Percentiles rank a stretch among this genome's conserved stretches.
Conservation (phyloP, 2,888 invertebrate genomes). For the Fissipunctia ypsillon region DNA sequence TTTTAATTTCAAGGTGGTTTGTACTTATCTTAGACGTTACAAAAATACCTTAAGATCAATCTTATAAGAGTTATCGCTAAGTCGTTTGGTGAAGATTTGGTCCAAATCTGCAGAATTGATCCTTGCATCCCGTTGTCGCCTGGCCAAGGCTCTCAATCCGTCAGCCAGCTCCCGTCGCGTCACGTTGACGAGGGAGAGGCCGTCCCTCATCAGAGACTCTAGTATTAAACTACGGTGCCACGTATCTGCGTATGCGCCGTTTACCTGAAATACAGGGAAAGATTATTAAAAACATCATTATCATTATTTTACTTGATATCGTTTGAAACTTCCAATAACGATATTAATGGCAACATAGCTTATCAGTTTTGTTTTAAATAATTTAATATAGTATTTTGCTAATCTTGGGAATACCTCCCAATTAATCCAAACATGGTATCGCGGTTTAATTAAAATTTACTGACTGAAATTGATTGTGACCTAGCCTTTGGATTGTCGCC, state of each 20-base stretch:
- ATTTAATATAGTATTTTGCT: not conserved
- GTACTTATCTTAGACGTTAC: not conserved
- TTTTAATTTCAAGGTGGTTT: conserved; percentile 4
- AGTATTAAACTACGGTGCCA: conserved; percentile 89
- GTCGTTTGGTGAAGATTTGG: conserved; percentile 78
- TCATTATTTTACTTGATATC: not conserved
- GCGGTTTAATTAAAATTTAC: conserved; percentile 19
- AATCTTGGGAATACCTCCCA: conserved; percentile 4
- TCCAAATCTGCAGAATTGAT: conserved; percentile 82
- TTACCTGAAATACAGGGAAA: conserved; percentile 82
- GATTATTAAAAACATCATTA: not conserved
- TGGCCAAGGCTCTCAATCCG: conserved; percentile 84
- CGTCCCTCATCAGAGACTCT: conserved; percentile 88
- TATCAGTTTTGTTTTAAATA: conserved; percentile 4
- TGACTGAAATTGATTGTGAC: conserved; percentile 8
- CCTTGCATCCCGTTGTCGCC: conserved; percentile 83
- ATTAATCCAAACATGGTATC: conserved; percentile 2
- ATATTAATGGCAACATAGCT: conserved; percentile 8
- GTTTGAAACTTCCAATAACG: not conserved
- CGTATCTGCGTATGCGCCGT: conserved; percentile 92
- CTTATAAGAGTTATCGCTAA: conserved; percentile 83
- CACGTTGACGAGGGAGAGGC: conserved; percentile 87
- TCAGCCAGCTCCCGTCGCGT: conserved; percentile 90
- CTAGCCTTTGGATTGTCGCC: not conserved
- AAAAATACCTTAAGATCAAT: conserved; percentile 83